Base-by-base conservation (phyloP, 2,113 vertebrate species). In the Tympanuchus pallidicinctus region DNA sequence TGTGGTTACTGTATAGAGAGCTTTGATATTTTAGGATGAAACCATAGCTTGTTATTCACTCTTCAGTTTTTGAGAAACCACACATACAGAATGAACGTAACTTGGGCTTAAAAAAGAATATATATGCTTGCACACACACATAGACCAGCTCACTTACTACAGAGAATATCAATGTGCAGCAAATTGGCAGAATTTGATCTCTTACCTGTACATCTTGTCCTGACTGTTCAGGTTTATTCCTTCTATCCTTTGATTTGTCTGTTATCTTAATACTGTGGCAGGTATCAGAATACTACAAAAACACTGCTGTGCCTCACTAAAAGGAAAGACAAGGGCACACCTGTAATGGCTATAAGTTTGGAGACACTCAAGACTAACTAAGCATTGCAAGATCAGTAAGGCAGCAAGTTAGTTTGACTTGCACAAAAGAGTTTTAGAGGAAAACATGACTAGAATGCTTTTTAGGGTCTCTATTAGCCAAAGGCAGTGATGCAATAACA, bases 161-260 rank as follows among this genome's bases (percentile, higher is more conserved):
- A 80, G 30, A 76, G 25, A 86, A 80, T 83, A 70, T 11, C 2
- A 0, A 30, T 64, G n/a, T 63, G 43, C 30, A 60, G 65, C 72
- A 89, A 87, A 80, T 45, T 43, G n/a, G 42, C 65, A 90, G 50
- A 89, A 91, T 73, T 87, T 88, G 63, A 78, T 92, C 87, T 77
- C 47, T 77, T 77, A n/a, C 10, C 11, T 59, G 12, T 67, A 60
- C 34, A 11, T 47, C n/a, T 52, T 89, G 32, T 42, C 18, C 30
- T 57, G 13, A 59, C 30, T n/a, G 5, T 61, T 89, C 34, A 8
- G 21, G 71, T 85, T 89, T 90, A 73, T 82, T 85, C 64, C 17
- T 15, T 3, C 0, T 52, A 32, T 67, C 34, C 72, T 88, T 93
- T 66, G 18, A 83, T 52, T 59, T 67, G 32, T 82, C 54, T 86